Percentiles rank a stretch among this genome's conserved stretches.
phyloP scores from a whole-genome alignment of 2,797 vertebrate species.

The Florisuga fusca region DNA sequence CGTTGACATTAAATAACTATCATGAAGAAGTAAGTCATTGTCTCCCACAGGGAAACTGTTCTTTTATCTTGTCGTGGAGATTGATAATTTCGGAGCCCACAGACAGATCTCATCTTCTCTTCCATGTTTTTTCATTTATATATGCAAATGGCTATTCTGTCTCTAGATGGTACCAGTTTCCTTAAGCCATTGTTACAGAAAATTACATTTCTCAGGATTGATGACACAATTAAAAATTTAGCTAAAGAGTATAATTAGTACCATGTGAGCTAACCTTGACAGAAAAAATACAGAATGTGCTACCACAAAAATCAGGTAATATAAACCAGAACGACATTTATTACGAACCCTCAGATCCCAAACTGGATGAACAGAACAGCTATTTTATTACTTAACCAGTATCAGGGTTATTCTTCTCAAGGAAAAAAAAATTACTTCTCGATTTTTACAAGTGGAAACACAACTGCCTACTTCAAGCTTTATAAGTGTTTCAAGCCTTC shows the following conservation, averaged over 20 bases:
- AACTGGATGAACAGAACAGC: background rate
- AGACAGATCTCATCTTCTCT: slow-evolving; percentile 67
- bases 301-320: slow-evolving; percentile 6
- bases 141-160: slow-evolving; percentile 48
- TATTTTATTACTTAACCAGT: background rate
- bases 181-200: slow-evolving; percentile 55
- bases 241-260: slow-evolving; percentile 30
- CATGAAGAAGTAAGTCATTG: slow-evolving; percentile 50
- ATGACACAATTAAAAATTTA: slow-evolving; percentile 49
- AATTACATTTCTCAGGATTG: slow-evolving; percentile 60
- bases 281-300: background rate
- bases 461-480: background rate
- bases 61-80: slow-evolving; percentile 60
- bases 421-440: background rate
- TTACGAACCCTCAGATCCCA: background rate
- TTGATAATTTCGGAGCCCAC: slow-evolving; percentile 49
- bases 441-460: background rate
- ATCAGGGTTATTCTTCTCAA: background rate
- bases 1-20: slow-evolving; percentile 45
- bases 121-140: slow-evolving; percentile 60
- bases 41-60: slow-evolving; percentile 50
- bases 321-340: background rate
- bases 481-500: background rate
- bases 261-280: slow-evolving; percentile 20
- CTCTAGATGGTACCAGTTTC: slow-evolving; percentile 9